These are phyloP conservation scores for Clusia tigrina DNA, from an alignment of 2,888 invertebrate species.

Conservation along the genomic window DNA sequence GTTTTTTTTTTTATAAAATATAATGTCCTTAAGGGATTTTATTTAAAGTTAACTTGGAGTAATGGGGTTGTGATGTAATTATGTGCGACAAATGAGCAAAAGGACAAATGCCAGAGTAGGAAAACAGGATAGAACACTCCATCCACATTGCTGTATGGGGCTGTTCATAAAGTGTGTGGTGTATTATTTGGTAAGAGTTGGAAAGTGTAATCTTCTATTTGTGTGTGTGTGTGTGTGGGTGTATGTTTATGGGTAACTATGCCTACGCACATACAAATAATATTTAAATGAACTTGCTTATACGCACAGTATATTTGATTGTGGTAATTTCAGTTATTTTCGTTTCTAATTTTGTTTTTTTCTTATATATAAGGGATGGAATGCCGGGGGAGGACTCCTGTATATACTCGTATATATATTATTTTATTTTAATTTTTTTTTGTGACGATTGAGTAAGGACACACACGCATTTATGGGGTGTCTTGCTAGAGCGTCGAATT, in stretches of 20 bases:
- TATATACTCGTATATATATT: background rate
- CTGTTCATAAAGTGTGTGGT: too few relatives aligned
- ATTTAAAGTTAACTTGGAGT: background rate
- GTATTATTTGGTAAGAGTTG: too few relatives aligned
- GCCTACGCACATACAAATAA: slow-evolving; percentile 19
- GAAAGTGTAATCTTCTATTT: background rate
- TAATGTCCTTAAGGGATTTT: background rate
- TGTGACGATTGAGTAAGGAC: background rate
- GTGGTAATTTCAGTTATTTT: slow-evolving; percentile 32
- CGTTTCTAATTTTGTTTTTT: slow-evolving; percentile 4
- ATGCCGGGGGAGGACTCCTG: background rate
- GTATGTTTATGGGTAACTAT: background rate
- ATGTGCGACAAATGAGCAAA: slow-evolving; percentile 9
- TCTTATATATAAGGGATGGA: background rate
- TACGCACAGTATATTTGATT: slow-evolving; percentile 35
- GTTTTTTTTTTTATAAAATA: background rate
- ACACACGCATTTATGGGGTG: slow-evolving; percentile 1
- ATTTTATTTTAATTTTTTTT: background rate
- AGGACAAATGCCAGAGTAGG: background rate
- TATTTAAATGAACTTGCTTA: slow-evolving; percentile 33
- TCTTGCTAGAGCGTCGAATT: background rate
- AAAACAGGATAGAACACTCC: slow-evolving; percentile 4
- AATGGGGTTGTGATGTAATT: background rate
- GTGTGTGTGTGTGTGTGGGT: background rate
- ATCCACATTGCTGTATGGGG: background rate